These are phyloP conservation scores for Talpa occidentalis DNA, from an alignment of 2,113 vertebrate species.

Conservation along the genomic window DNA sequence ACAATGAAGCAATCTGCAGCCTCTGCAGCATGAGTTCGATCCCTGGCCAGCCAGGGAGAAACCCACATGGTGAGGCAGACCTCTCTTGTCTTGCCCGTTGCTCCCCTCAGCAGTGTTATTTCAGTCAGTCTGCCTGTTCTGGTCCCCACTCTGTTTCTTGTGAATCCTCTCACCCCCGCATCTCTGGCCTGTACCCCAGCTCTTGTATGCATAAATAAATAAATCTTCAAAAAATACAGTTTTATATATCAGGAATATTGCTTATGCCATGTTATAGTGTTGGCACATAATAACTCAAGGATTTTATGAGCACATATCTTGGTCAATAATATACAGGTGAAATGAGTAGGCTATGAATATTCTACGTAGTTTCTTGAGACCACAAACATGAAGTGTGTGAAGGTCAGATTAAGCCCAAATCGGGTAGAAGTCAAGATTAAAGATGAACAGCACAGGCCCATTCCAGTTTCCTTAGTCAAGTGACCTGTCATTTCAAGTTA, in stretches of 20 bases:
- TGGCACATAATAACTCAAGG: slow-evolving; percentile 22
- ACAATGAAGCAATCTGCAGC: too few species aligned
- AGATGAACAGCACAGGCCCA: not conserved
- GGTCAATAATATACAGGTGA: not conserved
- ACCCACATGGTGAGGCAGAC: too few species aligned
- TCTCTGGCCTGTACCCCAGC: too few species aligned
- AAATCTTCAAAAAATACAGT: slow-evolving; percentile 16
- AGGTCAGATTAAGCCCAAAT: not conserved
- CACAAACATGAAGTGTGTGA: not conserved
- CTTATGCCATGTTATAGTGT: slow-evolving; percentile 16
- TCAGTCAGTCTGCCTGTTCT: too few species aligned
- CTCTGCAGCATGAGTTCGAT: too few species aligned
- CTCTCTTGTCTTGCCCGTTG: too few species aligned
- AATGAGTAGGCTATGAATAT: not conserved
- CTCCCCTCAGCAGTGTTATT: too few species aligned
- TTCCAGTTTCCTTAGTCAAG: not conserved
- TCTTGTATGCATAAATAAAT: too few species aligned
- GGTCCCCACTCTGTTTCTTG: too few species aligned
- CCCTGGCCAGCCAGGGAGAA: too few species aligned
- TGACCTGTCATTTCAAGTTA: not conserved
- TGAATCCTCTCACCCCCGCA: too few species aligned
- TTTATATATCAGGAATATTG: slow-evolving; percentile 26
- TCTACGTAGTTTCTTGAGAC: not conserved
- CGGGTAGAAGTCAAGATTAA: not conserved
- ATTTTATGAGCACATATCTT: slow-evolving; percentile 16